A percentile compares a stretch with the other conserved stretches of the same genome.
Conservation (phyloP, 1,140 invertebrate species). For the Drosophila aff. region DNA sequence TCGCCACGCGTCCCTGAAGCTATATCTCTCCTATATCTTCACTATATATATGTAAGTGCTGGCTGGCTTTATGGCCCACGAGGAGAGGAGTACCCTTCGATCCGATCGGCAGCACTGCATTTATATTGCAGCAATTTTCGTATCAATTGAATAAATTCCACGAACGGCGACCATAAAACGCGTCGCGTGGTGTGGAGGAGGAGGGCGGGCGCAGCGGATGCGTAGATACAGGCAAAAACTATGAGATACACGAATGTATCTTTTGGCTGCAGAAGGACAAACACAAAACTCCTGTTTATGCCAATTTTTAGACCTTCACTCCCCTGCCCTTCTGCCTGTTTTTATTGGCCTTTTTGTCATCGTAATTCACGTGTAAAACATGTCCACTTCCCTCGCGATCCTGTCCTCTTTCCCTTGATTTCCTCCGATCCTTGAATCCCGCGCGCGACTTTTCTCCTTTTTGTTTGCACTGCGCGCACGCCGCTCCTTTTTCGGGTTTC, state of each 20-base stretch:
- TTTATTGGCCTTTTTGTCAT: slow-evolving; percentile 77
- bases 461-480: slow-evolving; percentile 57
- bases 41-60: slow-evolving; percentile 18
- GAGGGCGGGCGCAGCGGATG: slow-evolving; percentile 2
- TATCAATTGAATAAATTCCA: slow-evolving; percentile 78
- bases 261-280: slow-evolving; percentile 38
- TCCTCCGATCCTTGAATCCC: slow-evolving; percentile 13
- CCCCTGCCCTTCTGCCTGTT: slow-evolving; percentile 21
- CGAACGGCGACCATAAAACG: slow-evolving; percentile 74
- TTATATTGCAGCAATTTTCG: slow-evolving; percentile 82
- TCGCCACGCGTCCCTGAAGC: slow-evolving; percentile 68
- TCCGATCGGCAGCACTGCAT: slow-evolving; percentile 76
- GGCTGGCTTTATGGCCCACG: slow-evolving; percentile 65
- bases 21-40: slow-evolving; percentile 38
- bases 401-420: slow-evolving; percentile 2
- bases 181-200: slow-evolving; percentile 62
- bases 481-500: slow-evolving; percentile 5
- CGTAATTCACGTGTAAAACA: slow-evolving; percentile 77
- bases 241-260: slow-evolving; percentile 17
- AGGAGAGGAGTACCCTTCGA: slow-evolving; percentile 23
- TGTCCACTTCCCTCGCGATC: slow-evolving; percentile 19
- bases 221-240: slow-evolving; percentile 8
- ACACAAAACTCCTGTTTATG: slow-evolving; percentile 49
- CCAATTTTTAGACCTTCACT: slow-evolving; percentile 79
- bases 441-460: slow-evolving; percentile 59